phyloP scores from a whole-genome alignment of 2,797 vertebrate genomes.

The Scomberomorus guttatus region DNA sequence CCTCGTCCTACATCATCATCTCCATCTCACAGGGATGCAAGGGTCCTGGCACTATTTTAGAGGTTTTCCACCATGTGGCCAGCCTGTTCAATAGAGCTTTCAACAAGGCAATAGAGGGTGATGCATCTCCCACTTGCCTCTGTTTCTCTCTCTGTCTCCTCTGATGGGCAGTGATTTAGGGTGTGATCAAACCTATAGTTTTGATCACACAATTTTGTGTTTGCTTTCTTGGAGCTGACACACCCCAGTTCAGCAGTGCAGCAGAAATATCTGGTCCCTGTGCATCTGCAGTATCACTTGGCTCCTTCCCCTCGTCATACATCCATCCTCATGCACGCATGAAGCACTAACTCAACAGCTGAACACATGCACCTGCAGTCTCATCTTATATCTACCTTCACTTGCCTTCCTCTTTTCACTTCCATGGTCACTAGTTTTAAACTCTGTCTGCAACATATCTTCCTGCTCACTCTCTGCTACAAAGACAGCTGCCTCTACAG shows the following conservation, averaged over 20 bases:
- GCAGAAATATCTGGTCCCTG: background rate
- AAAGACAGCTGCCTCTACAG: too few relatives aligned
- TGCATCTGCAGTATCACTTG: background rate
- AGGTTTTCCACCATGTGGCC: constrained; percentile 36
- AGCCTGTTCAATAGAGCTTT: constrained; percentile 11
- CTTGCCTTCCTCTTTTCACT: too few relatives aligned
- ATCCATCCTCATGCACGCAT: too few relatives aligned
- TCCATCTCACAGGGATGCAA: constrained; percentile 24
- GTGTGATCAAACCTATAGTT: constrained; percentile 24
- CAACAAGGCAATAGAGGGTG: constrained; percentile 7
- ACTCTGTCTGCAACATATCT: too few relatives aligned
- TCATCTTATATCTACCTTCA: too few relatives aligned
- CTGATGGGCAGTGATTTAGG: constrained; percentile 11
- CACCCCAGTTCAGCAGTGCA: background rate
- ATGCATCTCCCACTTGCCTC: constrained; percentile 28
- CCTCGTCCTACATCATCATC: constrained; percentile 29
- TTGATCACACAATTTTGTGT: background rate
- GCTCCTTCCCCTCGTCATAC: too few relatives aligned
- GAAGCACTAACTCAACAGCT: background rate
- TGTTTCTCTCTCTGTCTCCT: constrained; percentile 1
- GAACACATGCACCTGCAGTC: background rate
- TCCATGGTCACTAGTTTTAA: too few relatives aligned
- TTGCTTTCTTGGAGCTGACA: background rate
- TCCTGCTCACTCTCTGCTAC: too few relatives aligned
- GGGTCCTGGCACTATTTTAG: constrained; percentile 47